Base-by-base conservation (phyloP, 2,888 invertebrate species). In the Kryphioiulus occultus region DNA sequence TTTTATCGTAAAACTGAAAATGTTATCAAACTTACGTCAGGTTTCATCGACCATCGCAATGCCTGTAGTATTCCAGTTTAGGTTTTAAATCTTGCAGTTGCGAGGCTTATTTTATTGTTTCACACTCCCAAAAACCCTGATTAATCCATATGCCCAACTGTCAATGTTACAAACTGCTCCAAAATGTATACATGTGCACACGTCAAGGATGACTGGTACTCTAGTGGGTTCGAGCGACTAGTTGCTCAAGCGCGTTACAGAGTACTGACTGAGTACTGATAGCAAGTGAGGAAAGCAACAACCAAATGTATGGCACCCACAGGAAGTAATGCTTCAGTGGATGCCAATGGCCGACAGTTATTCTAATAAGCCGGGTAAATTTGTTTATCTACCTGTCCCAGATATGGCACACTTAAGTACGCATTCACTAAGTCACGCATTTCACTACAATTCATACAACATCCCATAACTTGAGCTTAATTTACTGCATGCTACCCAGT, bases 301-400 rank as follows among this genome's bases (percentile, higher is more conserved):
- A 10, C 68, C 10, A 68, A 68, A 68, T 68, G 68, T 68, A 68
- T 68, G 68, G 68, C 68, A 22, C 68, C 12, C 26, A 26, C 68
- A 68, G 68, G 68, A 68, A 68, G n/a, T 68, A 26, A 26, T 68
- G 68, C 68, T 10, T 68, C 26, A 26, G 68, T 26, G 68, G 68
- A 68, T 68, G 68, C 26, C 68, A 68, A 68, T 68, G 68, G 68
- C 68, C 68, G 68, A 68, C 68, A 68, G 68, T 68, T 68, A 68
- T 68, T 68, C 68, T 68, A 68, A 68, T 68, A 68, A 68, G 68
- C 68, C 68, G n/a, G 68, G 68, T 12, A 68, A 22, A 68, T 68
- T 68, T n/a, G 68, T 68, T 44, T 44, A 59, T 59, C 7, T 26
- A 26, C 68, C 68, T 26, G 26, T 26, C 10, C 68, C 68, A 26